Evolutionary conservation across 2,113 vertebrate genomes (phyloP), one percentile per base, ranked within the genome.

Genomic region (Vulpes lagopus): DNA sequence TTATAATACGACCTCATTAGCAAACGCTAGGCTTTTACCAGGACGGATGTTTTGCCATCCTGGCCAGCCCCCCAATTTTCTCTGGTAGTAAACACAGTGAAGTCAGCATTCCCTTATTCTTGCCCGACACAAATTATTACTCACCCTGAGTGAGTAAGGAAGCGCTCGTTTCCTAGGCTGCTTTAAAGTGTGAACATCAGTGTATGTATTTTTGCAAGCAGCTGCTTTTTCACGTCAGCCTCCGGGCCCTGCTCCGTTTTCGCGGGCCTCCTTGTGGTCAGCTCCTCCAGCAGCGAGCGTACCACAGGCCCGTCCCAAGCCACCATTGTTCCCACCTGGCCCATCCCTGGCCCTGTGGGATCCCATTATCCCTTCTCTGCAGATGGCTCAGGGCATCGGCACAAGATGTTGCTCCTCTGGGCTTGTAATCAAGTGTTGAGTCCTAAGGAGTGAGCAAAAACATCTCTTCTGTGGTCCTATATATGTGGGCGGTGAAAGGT

Each of bases 1-100:
- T 65, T 85, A 95, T 96, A 81, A 67, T 96, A 80, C 96, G 87
- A 82, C 60, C 92, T 98, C 16, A 2, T 97, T 96, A 97, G 96
- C 64, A 32, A 96, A 84, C 84, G 51, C 38, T 91, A 89, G 88
- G 51, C 88, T 87, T 95, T 89, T 64, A 60, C 96, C 32, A 5
- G 17, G 60, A n/a, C 74, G 15, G 12, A 0, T 32, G 67, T 94
- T 96, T 64, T 65, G 51, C 55, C 76, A 55, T 78, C 62, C 86
- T 12, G 1, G 25, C 65, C 43, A 43, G 64, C 49, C 64, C 65
- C 43, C 19, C 3, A 3, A 2, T 76, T 91, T 91, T 86, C 87
- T 69, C 83, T 19, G 23, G 38, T 86, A 74, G 76, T 79, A 96
- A 95, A 97, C 80, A 88, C 57, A 94, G 62, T 51, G 78, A 97